These are phyloP conservation scores for Amblyopsis hoosieri DNA, from an alignment of 2,797 vertebrate genomes.

Conservation along the genomic window DNA sequence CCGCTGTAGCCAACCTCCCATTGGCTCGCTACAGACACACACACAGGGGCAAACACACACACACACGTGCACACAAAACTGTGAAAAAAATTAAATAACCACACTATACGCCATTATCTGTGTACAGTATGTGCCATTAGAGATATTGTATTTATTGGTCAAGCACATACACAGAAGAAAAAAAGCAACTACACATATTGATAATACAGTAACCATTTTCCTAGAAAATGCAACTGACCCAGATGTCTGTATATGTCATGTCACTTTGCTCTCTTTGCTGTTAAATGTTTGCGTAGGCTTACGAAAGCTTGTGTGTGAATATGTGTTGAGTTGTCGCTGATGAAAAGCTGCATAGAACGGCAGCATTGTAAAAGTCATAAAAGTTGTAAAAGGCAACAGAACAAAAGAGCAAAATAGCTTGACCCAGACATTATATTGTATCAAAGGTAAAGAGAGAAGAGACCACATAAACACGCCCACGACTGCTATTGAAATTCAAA, in stretches of 20 bases:
- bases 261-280: conserved; percentile 1
- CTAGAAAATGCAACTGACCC: conserved; percentile 11
- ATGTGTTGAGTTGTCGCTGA: too few species aligned
- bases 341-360: too few species aligned
- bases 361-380: too few species aligned
- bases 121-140: too few species aligned
- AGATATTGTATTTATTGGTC: too few species aligned
- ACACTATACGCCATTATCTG: not conserved
- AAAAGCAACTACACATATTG: conserved; percentile 1
- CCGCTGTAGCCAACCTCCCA: conserved; percentile 95
- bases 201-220: not conserved
- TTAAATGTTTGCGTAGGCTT: not conserved
- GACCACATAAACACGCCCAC: too few species aligned
- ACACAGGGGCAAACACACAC: conserved; percentile 3
- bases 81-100: not conserved
- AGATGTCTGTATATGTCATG: not conserved
- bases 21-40: conserved; percentile 78
- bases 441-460: too few species aligned
- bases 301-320: not conserved
- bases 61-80: conserved; percentile 1
- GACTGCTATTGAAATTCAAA: too few species aligned
- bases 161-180: not conserved
- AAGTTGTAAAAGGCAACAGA: too few species aligned
- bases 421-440: too few species aligned
- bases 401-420: too few species aligned